A percentile compares a stretch with the other conserved stretches of the same genome.
phyloP scores from a whole-genome alignment of 2,888 invertebrate genomes.

The Platypus cylindrus region DNA sequence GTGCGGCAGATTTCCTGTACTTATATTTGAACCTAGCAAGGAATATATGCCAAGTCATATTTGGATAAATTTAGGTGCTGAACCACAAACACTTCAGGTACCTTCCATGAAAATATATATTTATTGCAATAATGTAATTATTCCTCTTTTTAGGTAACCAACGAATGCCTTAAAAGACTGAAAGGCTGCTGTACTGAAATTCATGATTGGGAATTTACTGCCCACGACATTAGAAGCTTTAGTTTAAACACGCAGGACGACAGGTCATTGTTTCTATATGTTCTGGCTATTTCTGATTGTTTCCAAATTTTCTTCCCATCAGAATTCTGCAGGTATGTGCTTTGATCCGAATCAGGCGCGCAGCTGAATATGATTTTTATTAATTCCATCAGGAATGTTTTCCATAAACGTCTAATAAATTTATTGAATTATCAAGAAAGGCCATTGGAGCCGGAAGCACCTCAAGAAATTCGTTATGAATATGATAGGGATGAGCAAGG shows the following conservation, averaged over 20 bases:
- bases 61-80: constrained; percentile 88
- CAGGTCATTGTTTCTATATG: constrained; percentile 90
- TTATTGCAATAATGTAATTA: background rate
- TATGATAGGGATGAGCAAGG: constrained; percentile 90
- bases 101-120: too few relatives aligned
- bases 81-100: constrained; percentile 83
- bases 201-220: constrained; percentile 89
- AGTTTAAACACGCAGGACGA: constrained; percentile 94
- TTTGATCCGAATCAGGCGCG: too few relatives aligned
- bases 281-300: constrained; percentile 95
- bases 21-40: constrained; percentile 84
- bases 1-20: constrained; percentile 64
- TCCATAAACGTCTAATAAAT: constrained; percentile 71
- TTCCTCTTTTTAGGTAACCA: constrained; percentile 38
- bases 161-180: constrained; percentile 69
- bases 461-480: constrained; percentile 55
- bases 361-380: background rate
- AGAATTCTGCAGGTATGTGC: constrained; percentile 50
- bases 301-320: constrained; percentile 98
- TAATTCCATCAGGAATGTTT: constrained; percentile 35
- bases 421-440: constrained; percentile 84
- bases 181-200: constrained; percentile 69
- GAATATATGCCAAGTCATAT: constrained; percentile 91
- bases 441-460: constrained; percentile 29
- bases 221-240: constrained; percentile 78